Conservation (phyloP, 2,888 invertebrate genomes). For the Stictocephala bisonia region DNA sequence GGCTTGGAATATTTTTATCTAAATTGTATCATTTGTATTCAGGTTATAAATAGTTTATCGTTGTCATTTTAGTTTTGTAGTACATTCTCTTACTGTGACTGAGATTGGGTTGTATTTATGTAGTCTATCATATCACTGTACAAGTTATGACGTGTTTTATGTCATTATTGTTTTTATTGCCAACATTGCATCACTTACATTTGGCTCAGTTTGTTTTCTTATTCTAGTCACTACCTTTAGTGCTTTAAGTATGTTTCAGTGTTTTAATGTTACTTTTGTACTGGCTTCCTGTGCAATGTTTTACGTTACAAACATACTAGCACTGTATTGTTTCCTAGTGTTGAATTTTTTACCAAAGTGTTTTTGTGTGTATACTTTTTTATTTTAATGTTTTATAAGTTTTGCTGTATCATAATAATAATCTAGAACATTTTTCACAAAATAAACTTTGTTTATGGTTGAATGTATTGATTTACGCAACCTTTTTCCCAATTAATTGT, state of each 20-base stretch:
- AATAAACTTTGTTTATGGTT: slow-evolving; percentile 36
- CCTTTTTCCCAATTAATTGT: too few relatives aligned
- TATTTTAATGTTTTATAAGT: slow-evolving; percentile 11
- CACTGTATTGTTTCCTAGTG: slow-evolving; percentile 26
- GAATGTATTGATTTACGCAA: too few relatives aligned
- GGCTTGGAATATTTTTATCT: too few relatives aligned
- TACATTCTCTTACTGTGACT: too few relatives aligned
- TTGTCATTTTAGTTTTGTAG: too few relatives aligned
- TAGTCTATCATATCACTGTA: slow-evolving; percentile 23
- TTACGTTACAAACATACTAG: too few relatives aligned
- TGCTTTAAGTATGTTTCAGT: slow-evolving; percentile 18
- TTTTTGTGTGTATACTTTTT: slow-evolving; percentile 34
- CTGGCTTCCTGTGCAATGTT: not conserved
- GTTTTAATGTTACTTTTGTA: slow-evolving; percentile 6
- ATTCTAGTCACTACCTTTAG: slow-evolving; percentile 27
- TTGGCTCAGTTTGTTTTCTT: slow-evolving; percentile 21
- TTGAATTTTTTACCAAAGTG: slow-evolving; percentile 29
- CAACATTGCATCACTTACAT: not conserved
- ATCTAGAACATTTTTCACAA: slow-evolving; percentile 25
- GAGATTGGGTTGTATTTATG: slow-evolving; percentile 11
- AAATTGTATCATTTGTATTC: too few relatives aligned
- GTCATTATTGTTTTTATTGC: not conserved
- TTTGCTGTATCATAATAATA: slow-evolving; percentile 31
- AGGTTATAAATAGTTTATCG: too few relatives aligned
- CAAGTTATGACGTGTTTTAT: slow-evolving; percentile 15